Conservation (phyloP, 2,113 vertebrate genomes). For the Muscicapa adusta region DNA sequence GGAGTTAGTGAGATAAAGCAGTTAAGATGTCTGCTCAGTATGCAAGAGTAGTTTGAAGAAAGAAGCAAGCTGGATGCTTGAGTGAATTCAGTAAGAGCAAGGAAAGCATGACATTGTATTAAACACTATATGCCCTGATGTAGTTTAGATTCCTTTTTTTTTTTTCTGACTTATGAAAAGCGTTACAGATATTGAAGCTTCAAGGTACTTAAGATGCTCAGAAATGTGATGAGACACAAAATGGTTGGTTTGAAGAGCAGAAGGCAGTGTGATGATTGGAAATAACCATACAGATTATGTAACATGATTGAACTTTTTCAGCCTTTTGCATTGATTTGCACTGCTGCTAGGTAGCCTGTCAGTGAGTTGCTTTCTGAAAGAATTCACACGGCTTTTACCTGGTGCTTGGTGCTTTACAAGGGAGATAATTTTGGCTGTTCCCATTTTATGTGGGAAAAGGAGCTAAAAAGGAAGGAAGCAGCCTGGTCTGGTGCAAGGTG, state of each 20-base stretch:
- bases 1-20: neutral
- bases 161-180: neutral
- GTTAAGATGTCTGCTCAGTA: slow-evolving; percentile 41
- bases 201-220: neutral
- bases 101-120: neutral
- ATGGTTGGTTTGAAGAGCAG: neutral
- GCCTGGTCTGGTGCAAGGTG: neutral
- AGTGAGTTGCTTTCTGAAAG: neutral
- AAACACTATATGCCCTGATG: neutral
- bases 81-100: slow-evolving; percentile 17
- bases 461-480: neutral
- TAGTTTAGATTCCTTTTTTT: neutral
- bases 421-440: neutral
- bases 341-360: neutral
- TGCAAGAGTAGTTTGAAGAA: slow-evolving; percentile 30
- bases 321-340: neutral
- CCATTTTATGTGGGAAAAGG: neutral
- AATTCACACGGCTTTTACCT: neutral
- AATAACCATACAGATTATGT: neutral
- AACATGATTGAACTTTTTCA: neutral
- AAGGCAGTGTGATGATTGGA: neutral
- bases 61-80: slow-evolving; percentile 17
- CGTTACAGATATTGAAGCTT: neutral
- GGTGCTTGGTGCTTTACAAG: neutral
- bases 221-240: neutral